phyloP scores from a whole-genome alignment of 2,888 invertebrate species.

The Trissonchulus latispiculum region DNA sequence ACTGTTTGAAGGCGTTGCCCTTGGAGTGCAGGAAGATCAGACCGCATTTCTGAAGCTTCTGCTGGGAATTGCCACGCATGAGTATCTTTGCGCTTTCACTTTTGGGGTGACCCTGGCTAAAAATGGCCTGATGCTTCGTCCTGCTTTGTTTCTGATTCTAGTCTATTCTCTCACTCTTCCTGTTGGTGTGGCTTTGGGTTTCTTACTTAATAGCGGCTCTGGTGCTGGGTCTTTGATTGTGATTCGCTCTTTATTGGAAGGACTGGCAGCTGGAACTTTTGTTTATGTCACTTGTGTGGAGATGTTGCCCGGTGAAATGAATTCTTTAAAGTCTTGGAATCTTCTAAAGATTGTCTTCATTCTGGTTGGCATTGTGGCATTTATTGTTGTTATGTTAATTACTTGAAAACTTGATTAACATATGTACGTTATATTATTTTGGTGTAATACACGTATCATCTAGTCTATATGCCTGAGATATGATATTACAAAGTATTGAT shows the following conservation, averaged over 20 bases:
- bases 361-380: background rate
- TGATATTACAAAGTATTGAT: no score
- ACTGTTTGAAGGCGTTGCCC: slow-evolving; percentile 54
- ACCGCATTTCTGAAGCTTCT: background rate
- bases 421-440: no score
- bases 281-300: slow-evolving; percentile 39
- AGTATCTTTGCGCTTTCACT: slow-evolving; percentile 35
- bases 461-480: no score
- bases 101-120: slow-evolving; percentile 37
- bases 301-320: slow-evolving; percentile 34
- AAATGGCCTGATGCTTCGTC: slow-evolving; percentile 30
- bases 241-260: slow-evolving; percentile 35
- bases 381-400: background rate
- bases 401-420: no score
- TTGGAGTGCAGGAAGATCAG: slow-evolving; percentile 48
- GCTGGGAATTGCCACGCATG: slow-evolving; percentile 18
- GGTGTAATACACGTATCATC: no score
- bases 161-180: slow-evolving; percentile 35
- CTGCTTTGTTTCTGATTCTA: slow-evolving; percentile 30
- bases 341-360: background rate
- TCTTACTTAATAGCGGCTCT: slow-evolving; percentile 13
- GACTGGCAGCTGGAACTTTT: slow-evolving; percentile 39
- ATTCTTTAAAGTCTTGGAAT: slow-evolving; percentile 23
- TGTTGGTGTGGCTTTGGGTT: slow-evolving; percentile 33
- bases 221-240: slow-evolving; percentile 28